Conservation (phyloP, 1,140 invertebrate genomes). For the Ips nitidus region DNA sequence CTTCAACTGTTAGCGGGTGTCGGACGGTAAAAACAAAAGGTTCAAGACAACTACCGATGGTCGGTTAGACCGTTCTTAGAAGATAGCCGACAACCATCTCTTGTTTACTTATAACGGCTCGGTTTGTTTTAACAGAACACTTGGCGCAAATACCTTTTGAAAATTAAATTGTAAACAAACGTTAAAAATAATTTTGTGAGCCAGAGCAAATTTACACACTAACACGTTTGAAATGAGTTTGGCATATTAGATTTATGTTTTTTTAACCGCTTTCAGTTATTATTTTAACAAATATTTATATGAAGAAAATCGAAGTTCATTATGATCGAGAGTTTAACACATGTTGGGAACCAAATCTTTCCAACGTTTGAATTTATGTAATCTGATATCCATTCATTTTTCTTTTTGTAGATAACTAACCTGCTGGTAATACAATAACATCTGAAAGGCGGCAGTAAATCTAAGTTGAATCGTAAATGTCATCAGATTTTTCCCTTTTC, state of each 20-base stretch:
- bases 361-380: too few species aligned
- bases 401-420: conserved; percentile 19
- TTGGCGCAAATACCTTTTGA: conserved; percentile 29
- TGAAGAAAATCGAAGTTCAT: too few species aligned
- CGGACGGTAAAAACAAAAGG: conserved; percentile 22
- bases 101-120: conserved; percentile 28
- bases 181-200: conserved; percentile 29
- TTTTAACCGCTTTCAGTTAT: conserved; percentile 15
- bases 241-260: conserved; percentile 24
- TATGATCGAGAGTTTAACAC: too few species aligned
- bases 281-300: background rate
- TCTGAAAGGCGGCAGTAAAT: conserved; percentile 18
- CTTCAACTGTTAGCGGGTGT: background rate
- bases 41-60: conserved; percentile 18
- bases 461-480: conserved; percentile 22
- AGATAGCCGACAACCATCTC: conserved; percentile 21
- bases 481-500: conserved; percentile 20
- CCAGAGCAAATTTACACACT: conserved; percentile 25
- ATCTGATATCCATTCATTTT: background rate
- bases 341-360: too few species aligned
- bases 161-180: conserved; percentile 30
- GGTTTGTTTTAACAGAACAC: conserved; percentile 31
- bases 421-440: conserved; percentile 18
- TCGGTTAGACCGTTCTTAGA: conserved; percentile 10
- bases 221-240: conserved; percentile 29